These are phyloP conservation scores for Corapipo altera DNA, from an alignment of 2,113 vertebrate species.

Conservation along the genomic window DNA sequence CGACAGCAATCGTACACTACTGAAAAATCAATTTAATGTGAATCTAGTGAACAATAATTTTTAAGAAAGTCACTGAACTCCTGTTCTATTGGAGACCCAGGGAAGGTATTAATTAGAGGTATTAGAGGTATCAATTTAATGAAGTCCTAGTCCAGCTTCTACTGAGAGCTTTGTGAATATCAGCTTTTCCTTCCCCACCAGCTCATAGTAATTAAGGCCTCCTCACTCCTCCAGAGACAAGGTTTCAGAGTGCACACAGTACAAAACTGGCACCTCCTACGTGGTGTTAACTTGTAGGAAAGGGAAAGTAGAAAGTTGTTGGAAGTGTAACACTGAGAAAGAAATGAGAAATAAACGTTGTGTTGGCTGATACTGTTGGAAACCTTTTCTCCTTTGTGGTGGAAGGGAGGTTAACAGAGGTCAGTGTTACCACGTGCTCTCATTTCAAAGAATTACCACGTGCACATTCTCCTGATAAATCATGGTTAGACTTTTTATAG, in stretches of 20 bases:
- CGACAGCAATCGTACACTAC: neutral
- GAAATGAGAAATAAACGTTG: neutral
- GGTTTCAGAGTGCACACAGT: neutral
- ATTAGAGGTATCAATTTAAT: neutral
- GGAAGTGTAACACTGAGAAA: neutral
- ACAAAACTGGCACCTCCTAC: neutral
- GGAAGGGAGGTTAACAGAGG: neutral
- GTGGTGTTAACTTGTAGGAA: neutral
- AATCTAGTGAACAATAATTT: neutral
- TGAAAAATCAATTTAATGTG: neutral
- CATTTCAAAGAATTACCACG: neutral
- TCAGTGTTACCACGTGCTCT: accelerated
- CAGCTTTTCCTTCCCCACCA: neutral
- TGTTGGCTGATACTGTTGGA: neutral
- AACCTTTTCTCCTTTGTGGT: neutral
- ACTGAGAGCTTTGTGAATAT: neutral
- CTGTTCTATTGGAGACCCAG: neutral
- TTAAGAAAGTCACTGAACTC: neutral
- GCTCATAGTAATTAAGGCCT: neutral
- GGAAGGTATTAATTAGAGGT: neutral
- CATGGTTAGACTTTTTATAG: neutral
- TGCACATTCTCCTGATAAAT: accelerated
- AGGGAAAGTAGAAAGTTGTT: neutral
- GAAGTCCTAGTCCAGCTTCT: neutral
- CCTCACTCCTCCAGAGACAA: neutral